These are phyloP conservation scores for Seriola aureovittata DNA, from an alignment of 2,113 vertebrate species.

Conservation along the genomic window DNA sequence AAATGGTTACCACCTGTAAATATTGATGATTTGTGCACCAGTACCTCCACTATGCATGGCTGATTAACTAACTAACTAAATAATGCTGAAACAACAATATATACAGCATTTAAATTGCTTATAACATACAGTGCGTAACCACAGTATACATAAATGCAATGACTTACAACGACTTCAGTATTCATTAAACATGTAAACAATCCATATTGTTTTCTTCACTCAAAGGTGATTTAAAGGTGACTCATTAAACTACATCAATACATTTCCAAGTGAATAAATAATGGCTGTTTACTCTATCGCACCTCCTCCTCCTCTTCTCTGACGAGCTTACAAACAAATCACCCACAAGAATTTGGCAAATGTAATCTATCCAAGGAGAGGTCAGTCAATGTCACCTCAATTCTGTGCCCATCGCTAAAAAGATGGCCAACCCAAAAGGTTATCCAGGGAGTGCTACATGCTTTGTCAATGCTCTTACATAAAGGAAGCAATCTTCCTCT, in stretches of 20 bases:
- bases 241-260: constrained; percentile 16
- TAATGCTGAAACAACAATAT: neutral
- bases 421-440: constrained; percentile 12
- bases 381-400: constrained; percentile 38
- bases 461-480: constrained; percentile 12
- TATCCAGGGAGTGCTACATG: neutral
- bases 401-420: constrained; percentile 18
- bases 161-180: neutral
- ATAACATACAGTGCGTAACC: neutral
- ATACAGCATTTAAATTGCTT: neutral
- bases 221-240: constrained; percentile 12
- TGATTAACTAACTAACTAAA: neutral
- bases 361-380: constrained; percentile 40
- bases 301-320: neutral
- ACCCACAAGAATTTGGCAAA: constrained; percentile 2
- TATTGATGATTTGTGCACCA: neutral
- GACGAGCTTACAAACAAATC: constrained; percentile 8
- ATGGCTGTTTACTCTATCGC: constrained; percentile 6
- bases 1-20: neutral
- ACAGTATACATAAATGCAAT: neutral
- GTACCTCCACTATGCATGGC: no score
- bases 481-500: constrained; percentile 26
- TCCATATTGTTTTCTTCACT: neutral
- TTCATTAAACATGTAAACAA: constrained; percentile 16
- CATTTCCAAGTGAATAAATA: constrained; percentile 16